Evolutionary conservation across 2,888 invertebrate species (phyloP).

Genomic region (Epistrophe grossulariae): DNA sequence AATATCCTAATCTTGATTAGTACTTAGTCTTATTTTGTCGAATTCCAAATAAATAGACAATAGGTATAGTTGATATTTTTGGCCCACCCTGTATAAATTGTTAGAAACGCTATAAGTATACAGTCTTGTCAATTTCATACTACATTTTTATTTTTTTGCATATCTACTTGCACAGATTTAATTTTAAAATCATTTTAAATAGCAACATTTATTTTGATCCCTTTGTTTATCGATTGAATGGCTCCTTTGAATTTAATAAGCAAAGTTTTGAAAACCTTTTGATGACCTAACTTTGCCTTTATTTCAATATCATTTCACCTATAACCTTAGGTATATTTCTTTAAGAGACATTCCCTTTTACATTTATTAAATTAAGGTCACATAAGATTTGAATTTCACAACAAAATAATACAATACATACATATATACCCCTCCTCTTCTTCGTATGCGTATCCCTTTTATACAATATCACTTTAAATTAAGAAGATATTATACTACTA

Average conservation of each 20-base stretch:
- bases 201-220: background rate
- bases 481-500: slow-evolving; percentile 36
- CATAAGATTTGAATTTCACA: background rate
- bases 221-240: background rate
- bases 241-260: background rate
- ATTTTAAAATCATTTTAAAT: too few species aligned
- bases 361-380: slow-evolving; percentile 25
- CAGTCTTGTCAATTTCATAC: too few species aligned
- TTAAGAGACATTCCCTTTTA: slow-evolving; percentile 8
- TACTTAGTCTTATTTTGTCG: too few species aligned
- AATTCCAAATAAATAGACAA: too few species aligned
- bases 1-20: too few species aligned
- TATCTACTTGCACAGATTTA: too few species aligned
- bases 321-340: background rate
- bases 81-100: too few species aligned
- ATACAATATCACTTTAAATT: slow-evolving; percentile 26
- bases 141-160: too few species aligned
- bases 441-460: background rate
- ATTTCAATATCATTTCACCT: background rate
- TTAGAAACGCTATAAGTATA: too few species aligned
- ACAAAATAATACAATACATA: background rate
- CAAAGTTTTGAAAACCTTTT: background rate
- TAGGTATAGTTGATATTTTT: too few species aligned
- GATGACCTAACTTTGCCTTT: background rate
- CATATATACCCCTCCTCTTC: background rate